Evolutionary conservation across 92 coral and sea anemone genomes (phyloP).

Genomic region (Zoanthus gigantus): DNA sequence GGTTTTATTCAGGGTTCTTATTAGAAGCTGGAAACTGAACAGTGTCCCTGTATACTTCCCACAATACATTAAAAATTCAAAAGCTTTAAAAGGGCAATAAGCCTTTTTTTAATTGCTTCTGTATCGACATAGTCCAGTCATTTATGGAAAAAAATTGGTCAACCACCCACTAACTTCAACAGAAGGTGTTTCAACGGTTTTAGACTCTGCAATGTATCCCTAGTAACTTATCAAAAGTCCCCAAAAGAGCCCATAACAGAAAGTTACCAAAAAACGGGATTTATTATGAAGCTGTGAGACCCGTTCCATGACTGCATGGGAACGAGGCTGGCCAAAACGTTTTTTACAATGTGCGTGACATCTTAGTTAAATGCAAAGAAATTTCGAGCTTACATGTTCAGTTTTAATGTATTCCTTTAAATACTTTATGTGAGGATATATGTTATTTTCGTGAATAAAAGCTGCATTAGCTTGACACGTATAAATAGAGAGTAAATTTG

Average conservation of each 20-base stretch:
- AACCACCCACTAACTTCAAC: conserved; percentile 64
- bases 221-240: conserved; percentile 61
- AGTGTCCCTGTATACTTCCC: too few relatives aligned
- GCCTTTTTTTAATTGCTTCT: too few relatives aligned
- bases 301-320: conserved; percentile 17
- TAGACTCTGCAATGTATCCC: conserved; percentile 30
- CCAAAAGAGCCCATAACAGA: conserved; percentile 49
- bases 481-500: neutral
- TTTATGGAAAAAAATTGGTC: conserved; percentile 46
- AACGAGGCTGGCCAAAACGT: conserved; percentile 45
- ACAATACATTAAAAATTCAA: too few relatives aligned
- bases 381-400: neutral
- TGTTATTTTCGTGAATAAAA: neutral
- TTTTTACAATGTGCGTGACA: neutral
- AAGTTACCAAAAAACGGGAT: conserved; percentile 28
- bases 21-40: too few relatives aligned
- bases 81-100: too few relatives aligned
- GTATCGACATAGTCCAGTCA: conserved; percentile 39
- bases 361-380: neutral
- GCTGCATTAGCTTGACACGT: neutral
- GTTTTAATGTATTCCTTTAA: too few relatives aligned
- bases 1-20: too few relatives aligned
- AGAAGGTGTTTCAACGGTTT: conserved; percentile 69
- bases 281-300: too few relatives aligned
- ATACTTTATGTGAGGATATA: neutral